Evolutionary conservation across 2,888 invertebrate genomes (phyloP).

Genomic region (Archips xylosteana): DNA sequence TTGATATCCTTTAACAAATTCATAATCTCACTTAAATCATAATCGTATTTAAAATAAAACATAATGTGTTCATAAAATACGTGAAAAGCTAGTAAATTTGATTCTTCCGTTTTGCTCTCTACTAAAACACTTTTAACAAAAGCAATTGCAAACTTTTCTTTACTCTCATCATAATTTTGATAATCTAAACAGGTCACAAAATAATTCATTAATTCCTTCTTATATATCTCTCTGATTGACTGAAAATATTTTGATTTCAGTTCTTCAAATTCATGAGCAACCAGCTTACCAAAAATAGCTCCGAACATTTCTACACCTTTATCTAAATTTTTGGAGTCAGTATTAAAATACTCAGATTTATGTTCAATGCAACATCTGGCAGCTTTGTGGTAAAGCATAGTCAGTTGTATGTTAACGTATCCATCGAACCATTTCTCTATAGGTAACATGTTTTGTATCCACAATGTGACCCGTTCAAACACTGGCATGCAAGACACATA

Average conservation of each 20-base stretch:
- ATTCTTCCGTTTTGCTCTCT: conserved; percentile 12
- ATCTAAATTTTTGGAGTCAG: conserved; percentile 8
- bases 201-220: conserved; percentile 1
- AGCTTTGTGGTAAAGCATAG: conserved; percentile 24
- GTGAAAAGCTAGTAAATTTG: conserved; percentile 19
- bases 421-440: conserved; percentile 25
- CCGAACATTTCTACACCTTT: conserved; percentile 35
- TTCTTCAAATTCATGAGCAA: conserved; percentile 21
- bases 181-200: neutral
- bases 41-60: conserved; percentile 11
- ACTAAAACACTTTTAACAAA: conserved; percentile 27
- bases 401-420: conserved; percentile 20
- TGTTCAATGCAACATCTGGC: conserved; percentile 12
- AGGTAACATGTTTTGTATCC: conserved; percentile 21
- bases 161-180: conserved; percentile 23
- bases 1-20: conserved; percentile 6
- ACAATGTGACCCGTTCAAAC: conserved; percentile 19
- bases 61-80: conserved; percentile 3
- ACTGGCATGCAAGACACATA: conserved; percentile 28
- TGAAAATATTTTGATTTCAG: conserved; percentile 14
- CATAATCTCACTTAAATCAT: conserved; percentile 4
- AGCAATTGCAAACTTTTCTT: conserved; percentile 25
- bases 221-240: conserved; percentile 20
- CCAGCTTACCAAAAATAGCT: conserved; percentile 12
- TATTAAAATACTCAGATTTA: conserved; percentile 3